These are phyloP conservation scores for Macrocentrus cingulum DNA, from an alignment of 1,140 invertebrate genomes.

Conservation along the genomic window DNA sequence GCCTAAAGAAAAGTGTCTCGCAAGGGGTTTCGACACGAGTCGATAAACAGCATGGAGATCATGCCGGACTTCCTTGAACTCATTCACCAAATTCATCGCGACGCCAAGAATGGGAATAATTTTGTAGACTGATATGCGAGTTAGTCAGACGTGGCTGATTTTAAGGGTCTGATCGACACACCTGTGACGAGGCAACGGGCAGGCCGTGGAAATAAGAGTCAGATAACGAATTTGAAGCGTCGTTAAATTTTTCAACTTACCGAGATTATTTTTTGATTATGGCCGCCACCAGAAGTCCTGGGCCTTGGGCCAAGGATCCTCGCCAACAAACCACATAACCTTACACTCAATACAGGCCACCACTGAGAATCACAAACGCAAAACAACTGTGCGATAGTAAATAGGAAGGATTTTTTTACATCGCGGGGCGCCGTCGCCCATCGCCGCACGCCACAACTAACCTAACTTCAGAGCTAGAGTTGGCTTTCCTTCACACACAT, in stretches of 20 bases:
- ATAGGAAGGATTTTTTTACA: slow-evolving; percentile 15
- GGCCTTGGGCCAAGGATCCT: slow-evolving; percentile 14
- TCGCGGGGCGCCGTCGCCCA: slow-evolving; percentile 10
- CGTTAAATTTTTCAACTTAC: slow-evolving; percentile 16
- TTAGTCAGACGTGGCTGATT: no score
- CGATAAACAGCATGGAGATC: slow-evolving; percentile 7
- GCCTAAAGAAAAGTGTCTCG: slow-evolving; percentile 18
- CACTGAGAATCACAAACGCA: slow-evolving; percentile 21
- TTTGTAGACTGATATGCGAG: slow-evolving; percentile 8
- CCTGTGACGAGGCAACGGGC: slow-evolving; percentile 23
- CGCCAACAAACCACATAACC: slow-evolving; percentile 30
- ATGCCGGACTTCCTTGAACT: slow-evolving; percentile 25
- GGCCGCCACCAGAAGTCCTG: slow-evolving; percentile 15
- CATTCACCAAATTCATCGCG: slow-evolving; percentile 1
- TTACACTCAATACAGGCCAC: slow-evolving; percentile 28
- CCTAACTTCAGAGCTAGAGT: no score
- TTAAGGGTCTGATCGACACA: slow-evolving; percentile 26
- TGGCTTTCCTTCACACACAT: no score
- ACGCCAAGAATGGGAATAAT: slow-evolving; percentile 16
- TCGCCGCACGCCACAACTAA: neutral
- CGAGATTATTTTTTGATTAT: neutral
- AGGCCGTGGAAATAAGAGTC: neutral
- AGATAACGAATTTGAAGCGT: slow-evolving; percentile 14
- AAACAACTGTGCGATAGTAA: slow-evolving; percentile 25
- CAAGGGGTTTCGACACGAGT: slow-evolving; percentile 10